These are phyloP conservation scores for Parapsyche elsis DNA, from an alignment of 1,140 invertebrate species.

Conservation along the genomic window DNA sequence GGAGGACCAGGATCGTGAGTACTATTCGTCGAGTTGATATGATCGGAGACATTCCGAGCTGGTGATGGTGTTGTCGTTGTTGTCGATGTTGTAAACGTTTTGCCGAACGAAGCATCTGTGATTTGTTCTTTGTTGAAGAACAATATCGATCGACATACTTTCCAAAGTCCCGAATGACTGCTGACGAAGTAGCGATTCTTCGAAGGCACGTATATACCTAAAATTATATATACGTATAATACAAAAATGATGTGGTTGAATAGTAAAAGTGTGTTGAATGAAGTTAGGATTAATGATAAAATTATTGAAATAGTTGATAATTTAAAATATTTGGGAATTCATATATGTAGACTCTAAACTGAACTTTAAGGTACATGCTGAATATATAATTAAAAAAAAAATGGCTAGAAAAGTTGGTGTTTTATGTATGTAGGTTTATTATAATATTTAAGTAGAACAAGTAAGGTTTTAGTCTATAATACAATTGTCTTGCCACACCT, in stretches of 20 bases:
- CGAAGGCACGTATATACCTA: conserved; percentile 70
- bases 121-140: conserved; percentile 53
- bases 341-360: no score
- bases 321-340: no score
- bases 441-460: conserved; percentile 6
- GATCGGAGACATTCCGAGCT: not conserved
- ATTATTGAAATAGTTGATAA: no score
- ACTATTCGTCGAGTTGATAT: not conserved
- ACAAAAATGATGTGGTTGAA: no score
- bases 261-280: no score
- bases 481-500: no score
- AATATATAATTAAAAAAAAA: no score
- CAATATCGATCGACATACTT: conserved; percentile 69
- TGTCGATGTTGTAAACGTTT: conserved; percentile 27
- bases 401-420: conserved; percentile 2
- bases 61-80: conserved; percentile 19
- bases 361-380: no score
- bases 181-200: conserved; percentile 70
- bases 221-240: conserved; percentile 41
- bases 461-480: no score
- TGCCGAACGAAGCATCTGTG: conserved; percentile 44
- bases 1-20: conserved; percentile 2
- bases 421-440: not conserved
- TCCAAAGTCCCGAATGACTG: conserved; percentile 77
- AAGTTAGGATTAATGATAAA: no score